Evolutionary conservation across 2,113 vertebrate genomes (phyloP).

Genomic region (Neogale vison): DNA sequence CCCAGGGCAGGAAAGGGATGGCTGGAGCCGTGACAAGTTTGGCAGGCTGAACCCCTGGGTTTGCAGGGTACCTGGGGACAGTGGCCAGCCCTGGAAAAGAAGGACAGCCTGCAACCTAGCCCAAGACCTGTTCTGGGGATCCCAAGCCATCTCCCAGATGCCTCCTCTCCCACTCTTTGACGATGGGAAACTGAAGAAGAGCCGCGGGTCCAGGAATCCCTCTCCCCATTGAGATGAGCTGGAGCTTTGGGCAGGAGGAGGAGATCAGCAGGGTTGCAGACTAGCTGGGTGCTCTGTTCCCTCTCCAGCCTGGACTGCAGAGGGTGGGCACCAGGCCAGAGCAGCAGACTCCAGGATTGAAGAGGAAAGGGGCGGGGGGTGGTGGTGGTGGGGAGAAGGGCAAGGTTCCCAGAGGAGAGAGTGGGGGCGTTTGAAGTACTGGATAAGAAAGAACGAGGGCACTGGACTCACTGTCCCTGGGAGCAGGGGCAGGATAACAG

Average conservation of each 20-base stretch:
- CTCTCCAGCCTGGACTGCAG: neutral
- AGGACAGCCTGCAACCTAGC: neutral
- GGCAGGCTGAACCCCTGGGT: neutral
- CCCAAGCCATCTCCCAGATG: neutral
- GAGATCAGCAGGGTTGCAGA: neutral
- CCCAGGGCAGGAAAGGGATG: neutral
- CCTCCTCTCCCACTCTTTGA: neutral
- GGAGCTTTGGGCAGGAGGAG: neutral
- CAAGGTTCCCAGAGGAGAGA: neutral
- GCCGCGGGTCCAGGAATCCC: neutral
- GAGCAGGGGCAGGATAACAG: neutral
- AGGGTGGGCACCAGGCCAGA: slow-evolving; percentile 1
- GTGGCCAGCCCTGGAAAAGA: neutral
- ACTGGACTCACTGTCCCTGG: neutral
- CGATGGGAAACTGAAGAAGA: neutral
- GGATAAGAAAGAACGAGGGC: neutral
- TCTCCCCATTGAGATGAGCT: neutral
- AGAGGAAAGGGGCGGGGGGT: neutral
- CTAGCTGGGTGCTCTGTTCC: neutral
- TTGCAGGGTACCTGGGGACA: neutral
- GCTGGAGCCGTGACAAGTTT: neutral
- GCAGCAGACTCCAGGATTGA: neutral
- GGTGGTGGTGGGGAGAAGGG: neutral
- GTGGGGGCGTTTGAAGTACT: neutral
- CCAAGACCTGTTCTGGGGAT: neutral